Conservation (phyloP, 2,888 invertebrate species). For the Diaprepes abbreviatus region DNA sequence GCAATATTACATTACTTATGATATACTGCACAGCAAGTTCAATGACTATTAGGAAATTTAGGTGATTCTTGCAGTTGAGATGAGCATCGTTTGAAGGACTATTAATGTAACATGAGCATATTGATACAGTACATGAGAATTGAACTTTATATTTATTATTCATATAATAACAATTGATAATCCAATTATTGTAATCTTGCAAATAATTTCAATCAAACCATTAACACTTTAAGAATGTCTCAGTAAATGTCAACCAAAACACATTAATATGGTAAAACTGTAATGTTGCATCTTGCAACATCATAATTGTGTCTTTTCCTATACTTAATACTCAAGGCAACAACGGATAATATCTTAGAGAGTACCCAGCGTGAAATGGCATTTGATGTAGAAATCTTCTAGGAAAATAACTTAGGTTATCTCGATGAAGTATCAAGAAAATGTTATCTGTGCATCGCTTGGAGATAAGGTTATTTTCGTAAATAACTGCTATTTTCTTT, state of each 20-base stretch:
- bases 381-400: constrained; percentile 44
- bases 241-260: not conserved
- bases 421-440: constrained; percentile 20
- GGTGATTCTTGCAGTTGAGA: no score
- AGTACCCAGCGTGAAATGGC: constrained; percentile 42
- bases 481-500: not conserved
- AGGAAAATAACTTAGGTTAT: constrained; percentile 37
- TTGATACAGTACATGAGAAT: no score
- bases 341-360: constrained; percentile 34
- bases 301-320: constrained; percentile 29
- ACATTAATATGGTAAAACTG: constrained; percentile 1
- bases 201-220: no score
- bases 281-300: constrained; percentile 29
- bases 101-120: no score
- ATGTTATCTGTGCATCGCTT: constrained; percentile 25
- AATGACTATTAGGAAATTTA: no score
- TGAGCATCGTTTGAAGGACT: no score
- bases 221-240: no score
- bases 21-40: no score
- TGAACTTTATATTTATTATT: no score
- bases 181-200: no score
- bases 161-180: no score
- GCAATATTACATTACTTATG: no score
- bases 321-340: constrained; percentile 17
- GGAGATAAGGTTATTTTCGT: constrained; percentile 31